Base-by-base conservation (phyloP, 2,113 vertebrate species). In the Periophthalmus modestus region DNA sequence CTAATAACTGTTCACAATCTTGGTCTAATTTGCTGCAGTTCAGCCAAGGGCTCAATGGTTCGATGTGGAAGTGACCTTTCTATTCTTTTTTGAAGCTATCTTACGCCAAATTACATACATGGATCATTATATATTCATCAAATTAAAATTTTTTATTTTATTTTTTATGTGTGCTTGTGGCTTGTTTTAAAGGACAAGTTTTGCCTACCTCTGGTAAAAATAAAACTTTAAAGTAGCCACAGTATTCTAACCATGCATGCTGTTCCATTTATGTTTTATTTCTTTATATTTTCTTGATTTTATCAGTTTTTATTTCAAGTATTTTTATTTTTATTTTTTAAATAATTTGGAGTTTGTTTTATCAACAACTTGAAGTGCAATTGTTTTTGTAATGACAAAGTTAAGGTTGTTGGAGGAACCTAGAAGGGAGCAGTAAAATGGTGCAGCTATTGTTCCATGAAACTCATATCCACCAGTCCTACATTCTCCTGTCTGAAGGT, bases 111-210 rank as follows among this genome's bases (percentile, higher is more conserved):
- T 80, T 68, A 47, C 3, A 72, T n/a, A n/a, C 61, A 74, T 19
- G 71, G 72, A 23, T 23, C 28, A 34, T 57, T 15, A 1, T 66
- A 62, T 18, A 57, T 58, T 65, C 0, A 63, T 69, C 54, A n/a
- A 55, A 62, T 85, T 74, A 66, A 24, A 59, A 33, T 58, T 55
- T 71, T 69, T 71, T 21, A 0, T 0, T 21, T 63, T 72, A 80
- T 69, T 66, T 80, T 72, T 74, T 87, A 15, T 72, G 66, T 72
- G 16, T 82, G 72, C 69, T 71, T 2, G 39, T 77, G 83, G 74
- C 73, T 77, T 52, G 7, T 82, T 86, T 85, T 80, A 72, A 61
- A 83, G 81, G 76, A 85, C 83, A 87, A 19, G 61, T 79, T 82
- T 89, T 80, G 68, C 77, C 75, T 74, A 46, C 74, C 23, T 63